Base-by-base conservation (phyloP, 2,113 vertebrate genomes). In the Speoplatyrhinus poulsoni region DNA sequence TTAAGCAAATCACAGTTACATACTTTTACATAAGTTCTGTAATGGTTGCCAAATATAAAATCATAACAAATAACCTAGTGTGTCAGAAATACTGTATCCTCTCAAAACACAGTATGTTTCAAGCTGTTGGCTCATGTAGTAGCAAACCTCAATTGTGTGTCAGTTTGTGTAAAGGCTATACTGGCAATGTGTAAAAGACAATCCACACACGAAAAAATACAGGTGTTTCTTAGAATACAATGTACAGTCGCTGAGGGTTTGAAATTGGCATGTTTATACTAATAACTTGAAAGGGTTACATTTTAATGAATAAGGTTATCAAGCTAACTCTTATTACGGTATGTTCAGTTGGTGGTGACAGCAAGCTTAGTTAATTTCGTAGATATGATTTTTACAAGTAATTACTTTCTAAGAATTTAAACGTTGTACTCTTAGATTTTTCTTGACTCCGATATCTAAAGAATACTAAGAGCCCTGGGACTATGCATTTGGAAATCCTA, bases 401-500 rank as follows among this genome's bases (percentile, higher is more conserved):
- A 41, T 41, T 41, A 41, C 36, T 41, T 41, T 41, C 36, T 41
- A 41, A 41, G 36, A 41, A 41, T 41, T 41, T 5, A 41, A 41
- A 41, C 7, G 36, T 8, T 41, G 4, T 41, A 41, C 36, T 41
- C 36, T 6, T 6, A 8, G 7, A 1, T 41, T 41, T 41, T 41
- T 41, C 36, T 41, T 41, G 36, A 41, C 36, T 5, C 36, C 36
- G 3, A 1, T 6, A 41, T 41, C 69, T 26, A 56, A 4, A 19
- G 9, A 12, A 1, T 15, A 8, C 12, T 64, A 9, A 8, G 62
- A 33, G 17, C 76, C 69, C 75, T 69, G 50, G 60, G 52, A 75
- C 75, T 62, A 50, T 69, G 73, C 72, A 56, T 69, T 69, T 5
- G 48, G 67, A 62, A 68, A 59, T 58, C 59, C 65, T 85, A 81